Base-by-base conservation (phyloP, 2,113 vertebrate genomes). In the Ceyx margarethae region DNA sequence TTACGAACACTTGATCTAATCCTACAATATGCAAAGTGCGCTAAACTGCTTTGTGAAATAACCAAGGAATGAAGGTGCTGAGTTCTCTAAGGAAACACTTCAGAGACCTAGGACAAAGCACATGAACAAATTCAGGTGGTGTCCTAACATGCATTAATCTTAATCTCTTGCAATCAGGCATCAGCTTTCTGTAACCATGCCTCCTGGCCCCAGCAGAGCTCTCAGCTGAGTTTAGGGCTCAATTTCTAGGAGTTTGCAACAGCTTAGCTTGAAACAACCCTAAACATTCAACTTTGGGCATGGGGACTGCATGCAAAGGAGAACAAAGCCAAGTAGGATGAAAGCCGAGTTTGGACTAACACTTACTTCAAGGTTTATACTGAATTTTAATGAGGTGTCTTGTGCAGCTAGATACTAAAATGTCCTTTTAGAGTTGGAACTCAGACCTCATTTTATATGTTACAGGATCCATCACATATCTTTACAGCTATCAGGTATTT, bases 221-320 rank as follows among this genome's bases (percentile, higher is more conserved):
- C 42, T 29, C 54, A 5, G 48, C 62, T 28, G 78, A 74, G 45
- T 33, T 33, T 25, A 45, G 20, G 2, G 61, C 89, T 68, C 10
- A 0, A 6, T 3, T 78, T 37, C 42, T 15, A 22, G 68, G 15
- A 90, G 28, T 25, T 15, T 35, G 37, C 5, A 51, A 56, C 77
- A 84, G n/a, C 64, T 84, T 42, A 81, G 51, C 42, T 40, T 29
- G 43, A 66, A 91, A 69, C 51, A 77, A 42, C 28, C 45, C 58
- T 21, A 9, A 73, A 40, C 37, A 31, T 28, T 5, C 42, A 31
- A 5, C 74, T 1, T 50, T 0, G 18, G 79, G 40, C 50, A 33
- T 0, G 0, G 42, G 26, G 19, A 42, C 23, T 14, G 28, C 0
- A 0, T 71, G 57, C 37, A 67, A 29, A 77, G 53, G 35, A 82